Base-by-base conservation (phyloP, 2,113 vertebrate genomes). In the Bubo blakistoni region DNA sequence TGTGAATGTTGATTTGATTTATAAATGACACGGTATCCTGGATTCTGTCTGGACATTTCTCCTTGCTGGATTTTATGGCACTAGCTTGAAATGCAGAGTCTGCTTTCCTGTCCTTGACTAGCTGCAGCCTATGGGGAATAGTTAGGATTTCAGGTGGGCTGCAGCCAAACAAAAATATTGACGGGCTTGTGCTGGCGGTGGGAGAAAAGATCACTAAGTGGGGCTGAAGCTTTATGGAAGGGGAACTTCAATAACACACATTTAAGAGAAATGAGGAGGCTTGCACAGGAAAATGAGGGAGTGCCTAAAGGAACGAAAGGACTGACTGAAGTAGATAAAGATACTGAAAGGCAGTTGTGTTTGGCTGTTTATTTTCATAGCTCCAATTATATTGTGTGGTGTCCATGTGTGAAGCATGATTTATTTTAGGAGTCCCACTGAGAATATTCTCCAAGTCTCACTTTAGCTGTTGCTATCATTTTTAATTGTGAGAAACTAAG, bases 1-100 rank as follows among this genome's bases (percentile, higher is more conserved):
- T 85, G 40, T 73, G 88, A 95, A 62, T 62, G 83, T 55, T 73
- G 63, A 78, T 77, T 67, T 88, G 55, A 91, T 95, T 84, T 96
- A 78, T 81, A 88, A 78, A 71, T 67, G 51, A 44, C 44, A 25
- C 6, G 47, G 17, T 70, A 73, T 73, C 59, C 55, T 62, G 34
- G 16, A 16, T 81, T 44, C 80, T 61, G 15, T 59, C 49, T 55
- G 65, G 84, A 55, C 2, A 0, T 24, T 95, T 81, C 55, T 94
- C 24, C 29, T 34, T 81, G 13, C 16, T 78, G 67, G 26, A 25
- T 72, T 46, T 11, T 2, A 1, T 13, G 20, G 12, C 81, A 27
- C 24, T 73, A 40, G 29, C 22, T 55, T 71, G 76, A 76, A 88
- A 69, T 2, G 7, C 17, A 52, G 52, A 16, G 19, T 20, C 70